These are phyloP conservation scores for Nyctibius grandis DNA, from an alignment of 2,797 vertebrate genomes.

Conservation along the genomic window DNA sequence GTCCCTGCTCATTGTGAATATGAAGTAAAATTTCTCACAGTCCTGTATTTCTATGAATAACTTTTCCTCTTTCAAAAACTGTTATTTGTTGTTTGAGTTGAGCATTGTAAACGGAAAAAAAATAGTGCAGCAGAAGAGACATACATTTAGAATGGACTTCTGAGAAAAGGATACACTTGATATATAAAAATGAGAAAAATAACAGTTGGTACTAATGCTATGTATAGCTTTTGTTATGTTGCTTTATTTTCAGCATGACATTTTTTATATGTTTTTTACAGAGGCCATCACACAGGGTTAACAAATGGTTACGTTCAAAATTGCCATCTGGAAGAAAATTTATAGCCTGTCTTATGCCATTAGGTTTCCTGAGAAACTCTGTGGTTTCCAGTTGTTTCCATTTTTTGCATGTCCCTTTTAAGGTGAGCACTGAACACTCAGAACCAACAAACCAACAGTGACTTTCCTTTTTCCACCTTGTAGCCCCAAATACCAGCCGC, in stretches of 20 bases:
- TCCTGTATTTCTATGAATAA: neutral
- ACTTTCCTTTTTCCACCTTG: neutral
- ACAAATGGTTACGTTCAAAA: neutral
- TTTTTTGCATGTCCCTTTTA: neutral
- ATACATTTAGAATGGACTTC: neutral
- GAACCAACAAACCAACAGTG: neutral
- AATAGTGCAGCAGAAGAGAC: neutral
- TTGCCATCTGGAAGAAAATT: neutral
- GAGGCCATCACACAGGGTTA: neutral
- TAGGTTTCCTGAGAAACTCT: neutral
- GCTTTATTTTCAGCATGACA: neutral
- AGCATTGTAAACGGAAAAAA: neutral
- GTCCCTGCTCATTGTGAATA: neutral
- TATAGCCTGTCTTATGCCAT: neutral
- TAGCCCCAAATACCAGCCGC: neutral
- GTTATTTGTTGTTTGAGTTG: neutral
- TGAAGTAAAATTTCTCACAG: neutral
- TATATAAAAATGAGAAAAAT: neutral
- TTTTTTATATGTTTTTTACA: neutral
- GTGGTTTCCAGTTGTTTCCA: neutral
- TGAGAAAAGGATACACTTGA: neutral
- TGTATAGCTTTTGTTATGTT: fast-evolving
- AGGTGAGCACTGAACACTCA: neutral
- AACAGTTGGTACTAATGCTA: neutral
- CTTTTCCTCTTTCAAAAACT: neutral